phyloP scores from a whole-genome alignment of 1,140 invertebrate species.

The Eurosta solidaginis region DNA sequence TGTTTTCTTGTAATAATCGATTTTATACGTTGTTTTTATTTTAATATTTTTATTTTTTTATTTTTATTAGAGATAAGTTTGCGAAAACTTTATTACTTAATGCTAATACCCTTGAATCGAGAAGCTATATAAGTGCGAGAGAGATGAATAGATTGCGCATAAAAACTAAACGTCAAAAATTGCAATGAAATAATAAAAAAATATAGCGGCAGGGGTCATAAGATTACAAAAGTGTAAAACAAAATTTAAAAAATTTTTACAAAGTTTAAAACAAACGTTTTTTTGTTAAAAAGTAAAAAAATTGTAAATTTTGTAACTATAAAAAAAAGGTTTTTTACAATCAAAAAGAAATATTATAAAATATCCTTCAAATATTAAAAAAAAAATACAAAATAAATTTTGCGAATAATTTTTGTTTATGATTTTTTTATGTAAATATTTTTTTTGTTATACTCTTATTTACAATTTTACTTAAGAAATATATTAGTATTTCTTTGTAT shows the following conservation, averaged over 20 bases:
- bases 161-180: slow-evolving; percentile 43
- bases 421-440: too few species aligned
- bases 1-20: too few species aligned
- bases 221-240: too few species aligned
- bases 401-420: too few species aligned
- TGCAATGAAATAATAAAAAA: background rate
- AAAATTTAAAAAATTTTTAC: background rate
- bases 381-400: too few species aligned
- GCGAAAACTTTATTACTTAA: background rate
- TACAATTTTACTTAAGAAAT: background rate
- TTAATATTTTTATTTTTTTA: too few species aligned
- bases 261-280: background rate
- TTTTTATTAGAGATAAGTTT: background rate
- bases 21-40: too few species aligned
- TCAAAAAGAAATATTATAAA: too few species aligned
- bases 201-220: background rate
- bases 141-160: slow-evolving; percentile 58
- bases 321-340: too few species aligned
- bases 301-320: too few species aligned
- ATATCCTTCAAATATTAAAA: too few species aligned
- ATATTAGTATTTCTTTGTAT: background rate
- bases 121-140: slow-evolving; percentile 42
- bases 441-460: background rate
- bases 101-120: background rate
- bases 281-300: background rate